phyloP scores from a whole-genome alignment of 2,797 vertebrate genomes.

The Liasis olivaceus region DNA sequence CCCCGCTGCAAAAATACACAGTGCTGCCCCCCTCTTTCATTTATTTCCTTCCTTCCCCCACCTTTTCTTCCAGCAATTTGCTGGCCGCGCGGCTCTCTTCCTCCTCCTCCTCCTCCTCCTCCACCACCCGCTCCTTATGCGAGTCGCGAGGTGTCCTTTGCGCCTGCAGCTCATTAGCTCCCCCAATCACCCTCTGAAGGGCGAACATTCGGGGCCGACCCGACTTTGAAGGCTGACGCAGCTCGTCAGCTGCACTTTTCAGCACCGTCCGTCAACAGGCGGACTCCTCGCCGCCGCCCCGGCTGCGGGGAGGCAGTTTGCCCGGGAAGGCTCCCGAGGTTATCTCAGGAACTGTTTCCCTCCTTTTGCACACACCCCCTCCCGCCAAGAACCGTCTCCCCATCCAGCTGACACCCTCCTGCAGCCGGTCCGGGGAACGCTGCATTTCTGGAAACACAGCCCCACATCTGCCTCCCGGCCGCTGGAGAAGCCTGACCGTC shows the following conservation, averaged over 20 bases:
- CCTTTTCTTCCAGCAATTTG: neutral
- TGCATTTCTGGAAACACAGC: neutral
- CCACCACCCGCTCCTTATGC: neutral
- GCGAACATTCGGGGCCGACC: neutral
- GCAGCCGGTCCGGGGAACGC: neutral
- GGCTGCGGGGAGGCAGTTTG: neutral
- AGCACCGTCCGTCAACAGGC: neutral
- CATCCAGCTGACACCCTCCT: neutral
- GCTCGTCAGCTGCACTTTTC: slow-evolving; percentile 10
- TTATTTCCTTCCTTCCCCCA: neutral
- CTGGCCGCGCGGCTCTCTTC: neutral
- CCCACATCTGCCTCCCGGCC: neutral
- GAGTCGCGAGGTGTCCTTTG: neutral
- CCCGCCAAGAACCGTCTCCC: neutral
- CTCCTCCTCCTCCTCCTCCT: neutral
- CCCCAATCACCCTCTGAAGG: neutral
- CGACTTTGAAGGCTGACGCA: neutral
- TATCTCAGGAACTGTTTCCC: neutral
- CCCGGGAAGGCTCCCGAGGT: neutral
- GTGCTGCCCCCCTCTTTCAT: neutral
- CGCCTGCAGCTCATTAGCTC: neutral
- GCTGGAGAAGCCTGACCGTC: slow-evolving; percentile 27
- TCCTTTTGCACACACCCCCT: slow-evolving; percentile 12
- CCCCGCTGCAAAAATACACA: neutral
- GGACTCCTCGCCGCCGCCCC: neutral